Base-by-base conservation (phyloP, 1,140 invertebrate species). In the Gryon sp. region DNA sequence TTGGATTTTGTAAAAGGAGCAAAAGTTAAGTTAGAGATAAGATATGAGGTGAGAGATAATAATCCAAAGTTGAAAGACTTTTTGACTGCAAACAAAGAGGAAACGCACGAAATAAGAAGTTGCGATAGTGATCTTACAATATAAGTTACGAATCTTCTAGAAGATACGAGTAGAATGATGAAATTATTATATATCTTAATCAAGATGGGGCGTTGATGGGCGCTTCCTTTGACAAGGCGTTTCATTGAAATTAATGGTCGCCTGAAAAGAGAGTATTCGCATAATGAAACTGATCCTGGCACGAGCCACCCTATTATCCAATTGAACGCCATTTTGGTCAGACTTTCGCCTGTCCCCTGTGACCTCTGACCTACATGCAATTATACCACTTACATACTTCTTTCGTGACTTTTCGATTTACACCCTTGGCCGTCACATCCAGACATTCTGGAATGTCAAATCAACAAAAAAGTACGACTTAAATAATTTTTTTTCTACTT, bases 231-330 rank as follows among this genome's bases (percentile, higher is more conserved):
- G 70, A 40, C 60, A 74, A 55, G 70, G 46, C 52, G 26, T 66
- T 38, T 74, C 53, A 74, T 74, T 74, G 70, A 74, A 74, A 74
- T 74, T 74, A 74, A 74, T 74, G 70, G 15, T 19, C 20, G 7
- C n/a, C 30, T 62, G 14, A 16, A 59, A 34, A 26, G 36, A n/a
- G 9, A 28, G 34, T 38, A 24, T 36, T 62, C 62, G 60, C 32
- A 55, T 68, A 60, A 68, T 62, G 62, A 32, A 74, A 75, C 32
- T 38, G 72, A 75, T 66, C 72, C 55, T 75, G 70, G 70, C 70
- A 74, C 70, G 60, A 65, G 70, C 70, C 70, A 74, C 59, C 60
- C 70, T 59, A 74, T 75, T 75, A 75, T 55, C 53, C 62, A 75
- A 75, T 75, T 75, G 53, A 60, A 38, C 28, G 24, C 24, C 62